A percentile compares a stretch with the other conserved stretches of the same genome.
Conservation (phyloP, 2,888 invertebrate species). For the Apamea anceps region DNA sequence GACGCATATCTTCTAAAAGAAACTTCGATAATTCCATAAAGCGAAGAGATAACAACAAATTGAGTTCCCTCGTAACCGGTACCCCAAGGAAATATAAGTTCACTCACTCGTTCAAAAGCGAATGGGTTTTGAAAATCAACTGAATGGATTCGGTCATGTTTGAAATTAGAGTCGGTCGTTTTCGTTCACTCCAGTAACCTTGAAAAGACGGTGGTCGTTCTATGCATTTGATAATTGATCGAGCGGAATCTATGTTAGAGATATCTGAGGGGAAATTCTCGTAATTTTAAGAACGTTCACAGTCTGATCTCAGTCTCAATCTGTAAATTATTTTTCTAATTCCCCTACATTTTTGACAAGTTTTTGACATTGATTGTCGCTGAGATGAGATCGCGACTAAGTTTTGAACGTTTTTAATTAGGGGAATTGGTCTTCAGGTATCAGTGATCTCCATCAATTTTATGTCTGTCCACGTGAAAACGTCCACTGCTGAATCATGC, state of each 20-base stretch:
- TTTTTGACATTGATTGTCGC: no score
- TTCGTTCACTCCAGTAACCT: conserved; percentile 29
- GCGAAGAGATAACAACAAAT: conserved; percentile 15
- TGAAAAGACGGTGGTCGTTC: background rate
- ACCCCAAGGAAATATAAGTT: conserved; percentile 40
- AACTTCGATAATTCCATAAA: conserved; percentile 4
- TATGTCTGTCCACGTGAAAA: background rate
- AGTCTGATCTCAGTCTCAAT: no score
- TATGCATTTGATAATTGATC: conserved; percentile 1
- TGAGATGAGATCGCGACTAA: no score
- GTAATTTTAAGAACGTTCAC: no score
- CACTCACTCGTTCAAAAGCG: conserved; percentile 46
- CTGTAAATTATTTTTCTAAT: no score
- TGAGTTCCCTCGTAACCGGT: conserved; percentile 21
- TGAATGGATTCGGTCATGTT: conserved; percentile 44
- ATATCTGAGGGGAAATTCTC: no score
- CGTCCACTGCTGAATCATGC: background rate
- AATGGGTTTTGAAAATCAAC: conserved; percentile 37
- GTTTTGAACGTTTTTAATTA: no score
- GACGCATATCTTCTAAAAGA: background rate
- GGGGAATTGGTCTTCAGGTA: no score
- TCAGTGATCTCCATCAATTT: background rate
- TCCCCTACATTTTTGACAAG: no score
- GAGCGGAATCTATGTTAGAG: background rate
- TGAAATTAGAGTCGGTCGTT: conserved; percentile 52